Base-by-base conservation (phyloP, 2,888 invertebrate species). In the Monopis laevigella region DNA sequence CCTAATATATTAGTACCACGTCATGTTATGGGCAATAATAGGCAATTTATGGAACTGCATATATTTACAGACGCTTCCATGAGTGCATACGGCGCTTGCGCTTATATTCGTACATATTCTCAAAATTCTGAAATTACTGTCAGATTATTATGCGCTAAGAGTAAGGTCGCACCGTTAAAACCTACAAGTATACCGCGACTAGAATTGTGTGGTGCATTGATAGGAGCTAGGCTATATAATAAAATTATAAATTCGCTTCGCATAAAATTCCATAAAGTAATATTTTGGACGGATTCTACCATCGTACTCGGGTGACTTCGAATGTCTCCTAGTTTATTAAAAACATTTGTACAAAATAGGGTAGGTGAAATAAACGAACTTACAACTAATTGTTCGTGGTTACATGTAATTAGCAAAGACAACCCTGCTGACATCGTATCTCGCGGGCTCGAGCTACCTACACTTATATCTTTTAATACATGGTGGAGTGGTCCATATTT, bases 191-290 rank as follows among this genome's bases (percentile, higher is more conserved):
- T 58, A 10, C 54, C 55, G 1, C 48, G 54, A 2, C 32, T 55
- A 2, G 58, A 58, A 30, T 41, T 57, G 1, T 55, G 52, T 29
- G 55, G 47, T 2, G 53, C 52, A 1, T 39, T 54, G 14, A 13
- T 54, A 24, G 48, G 47, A 29, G 41, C 50, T 28, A 43, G 48
- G 34, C 41, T 57, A 11, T 46, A 42, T 21, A 18, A 14, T 2
- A 52, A 49, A 26, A 35, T 51, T 12, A 36, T 40, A 6, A 12
- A 40, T n/a, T 47, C 51, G 5, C 28, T 50, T 6, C 13, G 42
- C 1, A 34, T 40, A 1, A 38, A 40, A 2, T 49, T 52, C 18
- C 16, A 43, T 16, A 40, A 47, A 2, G 41, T 48, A 12, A 30
- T 45, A 2, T 48, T 48, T 10, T 56, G 56, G 52, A 45, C 51